phyloP scores from a whole-genome alignment of 2,888 invertebrate genomes.

The Halocaridina rubra region DNA sequence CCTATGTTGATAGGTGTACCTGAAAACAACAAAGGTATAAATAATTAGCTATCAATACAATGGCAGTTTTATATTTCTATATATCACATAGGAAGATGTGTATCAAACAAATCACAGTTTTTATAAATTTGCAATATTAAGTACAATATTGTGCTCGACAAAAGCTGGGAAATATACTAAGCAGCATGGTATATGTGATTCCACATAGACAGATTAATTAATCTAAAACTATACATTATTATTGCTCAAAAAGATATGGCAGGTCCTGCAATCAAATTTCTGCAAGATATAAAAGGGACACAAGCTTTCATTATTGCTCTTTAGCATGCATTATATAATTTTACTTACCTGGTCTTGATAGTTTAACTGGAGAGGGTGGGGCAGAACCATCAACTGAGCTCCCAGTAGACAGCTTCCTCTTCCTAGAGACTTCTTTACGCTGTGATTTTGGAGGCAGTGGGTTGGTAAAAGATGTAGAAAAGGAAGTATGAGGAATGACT shows the following conservation, averaged over 20 bases:
- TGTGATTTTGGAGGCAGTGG: conserved; percentile 39
- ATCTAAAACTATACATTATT: too few relatives aligned
- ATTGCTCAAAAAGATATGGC: too few relatives aligned
- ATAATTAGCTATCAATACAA: neutral
- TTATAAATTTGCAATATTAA: neutral
- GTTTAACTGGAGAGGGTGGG: conserved; percentile 22
- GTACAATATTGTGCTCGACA: too few relatives aligned
- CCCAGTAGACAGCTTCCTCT: conserved; percentile 35
- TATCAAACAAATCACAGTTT: neutral
- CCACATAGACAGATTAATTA: neutral
- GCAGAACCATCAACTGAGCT: conserved; percentile 6
- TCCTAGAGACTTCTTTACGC: conserved; percentile 17
- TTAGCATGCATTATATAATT: too few relatives aligned
- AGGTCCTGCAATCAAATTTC: too few relatives aligned
- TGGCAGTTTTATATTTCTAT: neutral
- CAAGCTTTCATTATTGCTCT: too few relatives aligned
- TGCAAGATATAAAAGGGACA: too few relatives aligned
- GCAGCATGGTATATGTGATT: too few relatives aligned
- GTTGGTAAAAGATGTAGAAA: conserved; percentile 41
- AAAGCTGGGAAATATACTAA: too few relatives aligned
- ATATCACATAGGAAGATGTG: too few relatives aligned
- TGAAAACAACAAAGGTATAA: neutral
- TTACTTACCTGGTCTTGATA: conserved; percentile 44
- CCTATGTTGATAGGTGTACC: conserved; percentile 37
- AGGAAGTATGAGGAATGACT: conserved; percentile 7